Evolutionary conservation across 2,888 invertebrate genomes (phyloP), one percentile per base, ranked within the genome.

Genomic region (Drosophila differens): DNA sequence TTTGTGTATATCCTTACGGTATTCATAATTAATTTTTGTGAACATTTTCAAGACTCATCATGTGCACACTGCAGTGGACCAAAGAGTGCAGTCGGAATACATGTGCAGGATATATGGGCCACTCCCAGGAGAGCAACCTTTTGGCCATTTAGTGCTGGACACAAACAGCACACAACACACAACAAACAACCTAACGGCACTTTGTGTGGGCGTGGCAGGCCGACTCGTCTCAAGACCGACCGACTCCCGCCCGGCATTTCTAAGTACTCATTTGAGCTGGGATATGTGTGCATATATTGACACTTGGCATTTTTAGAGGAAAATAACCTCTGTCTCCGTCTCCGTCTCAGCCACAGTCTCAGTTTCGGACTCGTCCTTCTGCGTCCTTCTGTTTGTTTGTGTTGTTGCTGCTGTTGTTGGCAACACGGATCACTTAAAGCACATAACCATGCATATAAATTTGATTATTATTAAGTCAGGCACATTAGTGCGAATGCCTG

Each of bases 361-460:
- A 25, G 66, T 55, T 63, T 68, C 32, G n/a, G 22, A 57, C 39
- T 57, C 57, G 25, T 57, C 28, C 57, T 39, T 28, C 28, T n/a
- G 39, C 28, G 12, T 37, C 19, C 28, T 19, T 52, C 19, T 28
- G 32, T 33, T 59, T 52, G 30, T 16, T n/a, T 28, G 4, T 59
- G 52, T 54, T 75, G 76, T 57, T 55, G 41, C 5, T 12, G 25
- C 25, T 25, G 55, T 77, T 74, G 76, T 68, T 57, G 68, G 73
- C 69, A 66, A 82, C 78, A 83, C 60, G 82, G 74, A 80, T 80
- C 77, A 85, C 85, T 85, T 85, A 84, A 86, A 91, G 87, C 85
- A 91, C 91, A 92, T 92, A 92, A 92, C 92, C 91, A 91, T 92
- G 92, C 92, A 91, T 91, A 91, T 91, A 91, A 91, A 91, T 91